phyloP scores from a whole-genome alignment of 1,140 invertebrate species.

The Araneus ventricosus region DNA sequence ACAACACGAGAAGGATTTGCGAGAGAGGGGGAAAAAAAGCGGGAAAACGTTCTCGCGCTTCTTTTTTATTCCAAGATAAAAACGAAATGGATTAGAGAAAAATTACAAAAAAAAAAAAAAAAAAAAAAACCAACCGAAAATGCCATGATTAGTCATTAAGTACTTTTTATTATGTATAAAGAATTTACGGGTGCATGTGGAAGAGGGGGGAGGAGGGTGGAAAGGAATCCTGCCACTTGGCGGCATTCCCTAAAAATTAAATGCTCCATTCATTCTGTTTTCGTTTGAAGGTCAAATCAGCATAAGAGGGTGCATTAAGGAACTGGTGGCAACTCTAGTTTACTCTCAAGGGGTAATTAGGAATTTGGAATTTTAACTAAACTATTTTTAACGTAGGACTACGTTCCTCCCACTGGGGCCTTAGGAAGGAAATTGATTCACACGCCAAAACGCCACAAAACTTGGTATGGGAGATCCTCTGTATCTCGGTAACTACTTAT shows the following conservation, averaged over 20 bases:
- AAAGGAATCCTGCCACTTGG: neutral
- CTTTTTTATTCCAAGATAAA: neutral
- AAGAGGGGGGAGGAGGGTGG: neutral
- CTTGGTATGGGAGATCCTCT: too few species aligned
- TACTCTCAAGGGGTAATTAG: neutral
- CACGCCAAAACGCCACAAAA: too few species aligned
- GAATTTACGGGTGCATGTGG: neutral
- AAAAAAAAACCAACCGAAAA: too few species aligned
- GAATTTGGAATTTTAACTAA: too few species aligned
- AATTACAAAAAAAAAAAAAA: too few species aligned
- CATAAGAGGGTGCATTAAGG: neutral
- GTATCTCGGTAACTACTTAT: too few species aligned
- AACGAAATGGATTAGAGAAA: neutral
- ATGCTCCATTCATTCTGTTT: constrained; percentile 10
- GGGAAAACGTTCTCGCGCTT: neutral
- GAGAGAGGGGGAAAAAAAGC: neutral
- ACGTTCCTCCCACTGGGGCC: too few species aligned
- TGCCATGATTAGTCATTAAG: too few species aligned
- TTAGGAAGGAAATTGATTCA: too few species aligned
- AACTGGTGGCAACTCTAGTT: neutral
- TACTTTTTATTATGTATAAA: neutral
- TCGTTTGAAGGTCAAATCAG: neutral
- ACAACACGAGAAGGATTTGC: neutral
- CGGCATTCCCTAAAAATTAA: constrained; percentile 18
- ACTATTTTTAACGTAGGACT: too few species aligned